Conservation (phyloP, 2,888 invertebrate genomes). For the Leucania comma region DNA sequence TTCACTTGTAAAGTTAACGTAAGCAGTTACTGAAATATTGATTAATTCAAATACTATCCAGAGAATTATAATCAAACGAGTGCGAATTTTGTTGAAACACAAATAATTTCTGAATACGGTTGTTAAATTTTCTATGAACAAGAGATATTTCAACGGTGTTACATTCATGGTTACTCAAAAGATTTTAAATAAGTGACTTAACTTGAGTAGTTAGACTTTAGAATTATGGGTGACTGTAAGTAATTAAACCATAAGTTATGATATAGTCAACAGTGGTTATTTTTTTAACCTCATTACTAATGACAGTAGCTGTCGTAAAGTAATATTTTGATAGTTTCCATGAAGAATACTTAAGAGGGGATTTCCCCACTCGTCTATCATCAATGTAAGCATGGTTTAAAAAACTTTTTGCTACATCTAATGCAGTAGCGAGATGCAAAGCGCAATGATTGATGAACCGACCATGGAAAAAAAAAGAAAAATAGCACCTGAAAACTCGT, state of each 20-base stretch:
- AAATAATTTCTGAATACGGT: slow-evolving; percentile 64
- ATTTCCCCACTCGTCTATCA: no score
- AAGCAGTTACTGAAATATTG: background rate
- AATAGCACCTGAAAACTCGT: no score
- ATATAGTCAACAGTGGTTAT: slow-evolving; percentile 7
- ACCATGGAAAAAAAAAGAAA: no score
- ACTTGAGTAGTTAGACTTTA: background rate
- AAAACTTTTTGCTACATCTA: no score
- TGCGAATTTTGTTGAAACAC: slow-evolving; percentile 30
- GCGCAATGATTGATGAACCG: no score
- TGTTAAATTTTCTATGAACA: slow-evolving; percentile 58
- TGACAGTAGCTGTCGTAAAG: background rate
- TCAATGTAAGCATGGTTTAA: no score
- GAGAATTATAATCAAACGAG: slow-evolving; percentile 25
- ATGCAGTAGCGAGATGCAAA: no score
- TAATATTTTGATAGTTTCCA: slow-evolving; percentile 69
- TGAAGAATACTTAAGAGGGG: background rate
- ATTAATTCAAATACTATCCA: slow-evolving; percentile 28
- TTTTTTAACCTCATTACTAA: slow-evolving; percentile 35
- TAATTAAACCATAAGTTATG: slow-evolving; percentile 11
- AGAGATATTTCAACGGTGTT: slow-evolving; percentile 53
- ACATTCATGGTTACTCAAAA: slow-evolving; percentile 41
- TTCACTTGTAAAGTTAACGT: background rate
- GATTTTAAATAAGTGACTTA: background rate
- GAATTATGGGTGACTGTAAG: slow-evolving; percentile 10